phyloP scores from a whole-genome alignment of 2,797 vertebrate species.

The Syngnathus acus region DNA sequence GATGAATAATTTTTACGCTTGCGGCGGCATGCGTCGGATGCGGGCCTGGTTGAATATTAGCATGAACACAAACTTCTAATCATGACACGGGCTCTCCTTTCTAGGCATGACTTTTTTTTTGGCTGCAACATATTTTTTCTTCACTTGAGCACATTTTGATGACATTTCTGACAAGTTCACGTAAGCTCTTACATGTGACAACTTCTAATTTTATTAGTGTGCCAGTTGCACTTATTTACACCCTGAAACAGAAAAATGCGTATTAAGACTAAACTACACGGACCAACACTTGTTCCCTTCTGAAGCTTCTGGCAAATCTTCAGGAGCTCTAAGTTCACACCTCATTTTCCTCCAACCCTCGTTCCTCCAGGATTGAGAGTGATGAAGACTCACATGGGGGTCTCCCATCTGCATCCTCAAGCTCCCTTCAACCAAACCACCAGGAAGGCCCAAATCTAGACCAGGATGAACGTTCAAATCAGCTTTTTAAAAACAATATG shows the following conservation, averaged over 20 bases:
- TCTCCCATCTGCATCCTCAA: conserved; percentile 22
- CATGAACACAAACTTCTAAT: conserved; percentile 40
- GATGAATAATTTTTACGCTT: conserved; percentile 50
- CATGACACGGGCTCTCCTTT: conserved; percentile 40
- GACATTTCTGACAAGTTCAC: not conserved
- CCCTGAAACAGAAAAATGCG: conserved; percentile 28
- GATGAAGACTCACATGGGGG: conserved; percentile 23
- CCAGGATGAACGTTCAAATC: conserved; percentile 66
- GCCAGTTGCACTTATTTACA: conserved; percentile 18
- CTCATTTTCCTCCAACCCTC: conserved; percentile 48
- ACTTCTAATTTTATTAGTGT: conserved; percentile 7
- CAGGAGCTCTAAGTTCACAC: conserved; percentile 29
- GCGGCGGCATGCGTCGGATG: conserved; percentile 52
- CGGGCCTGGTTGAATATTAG: conserved; percentile 46
- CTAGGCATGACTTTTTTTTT: not conserved
- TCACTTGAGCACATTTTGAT: conserved; percentile 9
- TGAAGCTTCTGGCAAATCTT: conserved; percentile 18
- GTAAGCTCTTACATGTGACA: not conserved
- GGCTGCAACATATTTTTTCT: conserved; percentile 33
- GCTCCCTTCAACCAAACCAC: conserved; percentile 51
- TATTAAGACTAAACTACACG: conserved; percentile 23
- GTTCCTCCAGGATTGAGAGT: conserved; percentile 52
- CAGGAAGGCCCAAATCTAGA: conserved; percentile 56
- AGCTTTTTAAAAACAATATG: conserved; percentile 34
- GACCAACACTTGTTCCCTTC: conserved; percentile 27